Conservation (phyloP, 2,888 invertebrate species). For the Rhamphomyia laevipes region DNA sequence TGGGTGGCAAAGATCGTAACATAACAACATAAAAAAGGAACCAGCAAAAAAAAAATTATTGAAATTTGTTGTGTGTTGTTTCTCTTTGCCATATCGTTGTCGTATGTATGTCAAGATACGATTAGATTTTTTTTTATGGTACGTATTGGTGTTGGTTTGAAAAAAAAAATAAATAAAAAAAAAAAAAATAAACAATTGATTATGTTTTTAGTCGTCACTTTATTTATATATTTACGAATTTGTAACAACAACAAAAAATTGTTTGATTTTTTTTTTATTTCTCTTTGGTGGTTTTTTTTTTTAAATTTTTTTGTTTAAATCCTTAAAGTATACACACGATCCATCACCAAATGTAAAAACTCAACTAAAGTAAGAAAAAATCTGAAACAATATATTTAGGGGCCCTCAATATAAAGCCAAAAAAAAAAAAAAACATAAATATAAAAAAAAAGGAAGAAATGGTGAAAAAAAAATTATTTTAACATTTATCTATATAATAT, state of each 20-base stretch:
- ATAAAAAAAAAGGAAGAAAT: conserved; percentile 17
- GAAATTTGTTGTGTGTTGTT: not conserved
- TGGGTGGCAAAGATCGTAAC: no score
- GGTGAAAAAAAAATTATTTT: not conserved
- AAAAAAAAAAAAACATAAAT: conserved; percentile 19
- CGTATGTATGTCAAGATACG: conserved; percentile 2
- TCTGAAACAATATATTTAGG: conserved; percentile 38
- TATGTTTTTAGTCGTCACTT: not conserved
- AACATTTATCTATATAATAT: not conserved
- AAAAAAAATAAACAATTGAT: not conserved
- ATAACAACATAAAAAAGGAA: no score
- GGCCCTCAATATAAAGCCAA: conserved; percentile 20
- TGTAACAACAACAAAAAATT: not conserved
- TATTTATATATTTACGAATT: no score
- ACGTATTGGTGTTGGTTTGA: not conserved
- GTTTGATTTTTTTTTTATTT: not conserved
- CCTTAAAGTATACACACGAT: conserved; percentile 24
- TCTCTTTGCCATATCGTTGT: not conserved
- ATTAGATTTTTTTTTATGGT: not conserved
- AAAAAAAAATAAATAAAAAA: not conserved
- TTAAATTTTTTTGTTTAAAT: not conserved
- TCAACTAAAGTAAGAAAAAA: conserved; percentile 41
- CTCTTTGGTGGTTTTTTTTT: not conserved
- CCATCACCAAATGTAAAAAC: conserved; percentile 40
- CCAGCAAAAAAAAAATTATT: no score